Conservation (phyloP, 2,113 vertebrate species). For the Turdus rufiventris region DNA sequence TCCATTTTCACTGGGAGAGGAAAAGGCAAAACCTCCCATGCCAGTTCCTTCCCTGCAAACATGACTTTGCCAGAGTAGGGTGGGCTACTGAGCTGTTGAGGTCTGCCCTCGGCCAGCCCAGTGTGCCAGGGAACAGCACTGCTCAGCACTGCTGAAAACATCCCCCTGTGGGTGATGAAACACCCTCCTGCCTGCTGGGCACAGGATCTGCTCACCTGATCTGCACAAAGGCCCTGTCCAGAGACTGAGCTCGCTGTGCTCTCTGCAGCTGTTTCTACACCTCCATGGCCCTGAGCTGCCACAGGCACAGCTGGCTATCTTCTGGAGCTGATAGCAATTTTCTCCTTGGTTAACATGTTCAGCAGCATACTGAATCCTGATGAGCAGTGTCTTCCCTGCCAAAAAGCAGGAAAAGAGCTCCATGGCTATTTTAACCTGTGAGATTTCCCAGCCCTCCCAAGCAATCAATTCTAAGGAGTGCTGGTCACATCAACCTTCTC, state of each 20-base stretch:
- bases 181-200: neutral
- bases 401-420: neutral
- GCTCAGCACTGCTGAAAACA: neutral
- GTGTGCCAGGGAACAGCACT: accelerated
- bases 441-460: neutral
- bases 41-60: neutral
- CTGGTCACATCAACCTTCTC: neutral
- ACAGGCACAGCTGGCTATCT: neutral
- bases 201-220: neutral
- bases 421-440: neutral
- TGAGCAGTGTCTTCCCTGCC: neutral
- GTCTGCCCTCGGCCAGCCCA: neutral
- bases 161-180: neutral
- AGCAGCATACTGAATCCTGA: neutral
- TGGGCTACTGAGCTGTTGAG: accelerated
- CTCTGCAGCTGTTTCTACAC: neutral
- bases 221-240: neutral
- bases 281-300: neutral
- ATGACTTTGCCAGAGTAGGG: neutral
- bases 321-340: neutral
- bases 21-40: neutral
- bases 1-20: neutral
- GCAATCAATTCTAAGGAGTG: neutral
- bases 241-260: neutral
- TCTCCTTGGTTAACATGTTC: neutral